Conservation (phyloP, 2,888 invertebrate species). For the Onthophagus sagittarius region DNA sequence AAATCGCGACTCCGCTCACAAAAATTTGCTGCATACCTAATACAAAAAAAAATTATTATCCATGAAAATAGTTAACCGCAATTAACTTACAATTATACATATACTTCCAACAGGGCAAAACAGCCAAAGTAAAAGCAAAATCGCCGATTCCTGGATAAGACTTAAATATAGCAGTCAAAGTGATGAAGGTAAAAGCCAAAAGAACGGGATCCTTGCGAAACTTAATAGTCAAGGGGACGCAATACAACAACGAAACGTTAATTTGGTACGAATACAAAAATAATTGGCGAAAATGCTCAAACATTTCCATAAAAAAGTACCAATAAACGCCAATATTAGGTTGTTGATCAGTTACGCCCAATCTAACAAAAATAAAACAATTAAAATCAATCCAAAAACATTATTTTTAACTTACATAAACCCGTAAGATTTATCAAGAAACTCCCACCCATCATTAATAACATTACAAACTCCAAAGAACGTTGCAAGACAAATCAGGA, state of each 20-base stretch:
- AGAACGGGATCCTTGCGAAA: slow-evolving; percentile 77
- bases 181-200: slow-evolving; percentile 72
- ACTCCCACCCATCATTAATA: slow-evolving; percentile 60
- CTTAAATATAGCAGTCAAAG: slow-evolving; percentile 87
- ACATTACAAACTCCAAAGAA: slow-evolving; percentile 31
- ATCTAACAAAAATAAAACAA: slow-evolving; percentile 60
- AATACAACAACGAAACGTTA: slow-evolving; percentile 87
- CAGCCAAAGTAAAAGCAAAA: slow-evolving; percentile 84
- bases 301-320: slow-evolving; percentile 99
- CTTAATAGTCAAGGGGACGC: slow-evolving; percentile 79
- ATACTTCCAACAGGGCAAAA: slow-evolving; percentile 89
- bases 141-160: slow-evolving; percentile 97
- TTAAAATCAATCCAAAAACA: slow-evolving; percentile 28
- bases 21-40: slow-evolving; percentile 83
- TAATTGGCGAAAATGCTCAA: slow-evolving; percentile 94
- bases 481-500: slow-evolving; percentile 23
- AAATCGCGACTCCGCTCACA: slow-evolving; percentile 84
- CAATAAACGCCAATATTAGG: slow-evolving; percentile 98
- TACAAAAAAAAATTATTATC: slow-evolving; percentile 19
- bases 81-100: slow-evolving; percentile 74
- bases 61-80: background rate
- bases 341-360: slow-evolving; percentile 87
- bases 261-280: slow-evolving; percentile 97
- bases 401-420: slow-evolving; percentile 67
- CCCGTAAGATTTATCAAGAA: slow-evolving; percentile 64